Percentiles rank a stretch among this genome's conserved stretches.
Conservation (phyloP, 2,113 vertebrate species). For the Mesoclemmys tuberculata region DNA sequence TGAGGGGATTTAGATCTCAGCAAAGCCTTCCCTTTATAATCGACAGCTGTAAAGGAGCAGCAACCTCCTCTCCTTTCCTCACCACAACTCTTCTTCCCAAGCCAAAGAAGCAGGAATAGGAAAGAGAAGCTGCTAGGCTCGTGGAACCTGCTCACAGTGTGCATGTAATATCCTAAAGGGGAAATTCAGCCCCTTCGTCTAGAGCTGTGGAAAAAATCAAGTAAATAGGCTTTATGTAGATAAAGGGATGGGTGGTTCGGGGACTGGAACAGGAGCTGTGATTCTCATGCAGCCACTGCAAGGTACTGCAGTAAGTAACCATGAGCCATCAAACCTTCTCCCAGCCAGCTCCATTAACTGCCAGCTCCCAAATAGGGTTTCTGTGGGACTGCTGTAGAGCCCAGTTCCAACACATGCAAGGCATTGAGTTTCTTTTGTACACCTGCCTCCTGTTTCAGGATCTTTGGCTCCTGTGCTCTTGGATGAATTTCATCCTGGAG, state of each 20-base stretch:
- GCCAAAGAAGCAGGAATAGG: background rate
- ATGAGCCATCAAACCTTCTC: background rate
- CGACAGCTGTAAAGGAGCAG: background rate
- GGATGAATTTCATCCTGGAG: background rate
- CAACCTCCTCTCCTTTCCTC: background rate
- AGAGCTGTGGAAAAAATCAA: background rate
- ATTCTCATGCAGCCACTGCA: background rate
- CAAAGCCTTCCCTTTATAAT: background rate
- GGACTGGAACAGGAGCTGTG: background rate
- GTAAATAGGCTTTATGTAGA: background rate
- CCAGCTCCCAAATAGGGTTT: background rate
- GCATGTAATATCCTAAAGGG: rapidly evolving
- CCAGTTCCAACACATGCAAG: background rate
- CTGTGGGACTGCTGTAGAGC: background rate
- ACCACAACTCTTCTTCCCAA: background rate
- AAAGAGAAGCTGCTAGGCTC: background rate
- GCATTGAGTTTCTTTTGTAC: background rate
- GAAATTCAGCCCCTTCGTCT: background rate
- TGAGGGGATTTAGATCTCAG: background rate
- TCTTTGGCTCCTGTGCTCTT: background rate
- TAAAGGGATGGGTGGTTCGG: background rate
- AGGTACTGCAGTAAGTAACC: background rate
- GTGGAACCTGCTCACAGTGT: background rate
- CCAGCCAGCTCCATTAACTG: background rate
- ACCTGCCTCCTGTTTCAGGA: background rate